A percentile compares a stretch with the other conserved stretches of the same genome.
phyloP scores from a whole-genome alignment of 2,888 invertebrate species.

The Eupithecia subfuscata region DNA sequence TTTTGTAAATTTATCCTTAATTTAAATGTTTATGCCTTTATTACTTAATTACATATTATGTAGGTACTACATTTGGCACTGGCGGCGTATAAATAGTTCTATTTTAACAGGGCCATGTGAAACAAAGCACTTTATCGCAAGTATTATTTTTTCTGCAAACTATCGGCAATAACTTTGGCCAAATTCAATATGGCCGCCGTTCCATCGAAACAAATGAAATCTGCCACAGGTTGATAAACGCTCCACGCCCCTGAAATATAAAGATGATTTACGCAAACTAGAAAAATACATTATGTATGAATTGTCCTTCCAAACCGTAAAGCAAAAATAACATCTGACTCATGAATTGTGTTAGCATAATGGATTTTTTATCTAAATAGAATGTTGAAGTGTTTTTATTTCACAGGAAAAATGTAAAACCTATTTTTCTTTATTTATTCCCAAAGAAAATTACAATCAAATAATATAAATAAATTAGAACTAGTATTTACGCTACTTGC shows the following conservation, averaged over 20 bases:
- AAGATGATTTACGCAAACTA: conserved; percentile 25
- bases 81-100: no score
- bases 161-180: background rate
- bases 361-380: conserved; percentile 11
- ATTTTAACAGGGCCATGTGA: no score
- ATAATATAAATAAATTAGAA: no score
- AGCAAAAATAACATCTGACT: conserved; percentile 18
- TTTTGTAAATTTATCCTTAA: no score
- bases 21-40: no score
- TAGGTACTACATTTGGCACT: no score
- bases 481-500: no score
- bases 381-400: background rate
- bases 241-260: background rate
- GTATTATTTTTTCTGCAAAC: no score
- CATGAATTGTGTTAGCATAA: conserved; percentile 24
- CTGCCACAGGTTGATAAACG: conserved; percentile 12
- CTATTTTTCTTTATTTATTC: no score
- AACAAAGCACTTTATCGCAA: no score
- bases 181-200: background rate
- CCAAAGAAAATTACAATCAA: no score
- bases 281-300: conserved; percentile 28
- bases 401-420: background rate
- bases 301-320: conserved; percentile 15
- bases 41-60: no score
- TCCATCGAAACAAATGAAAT: conserved; percentile 7